Base-by-base conservation (phyloP, 2,797 vertebrate species). In the Malacoraja senta region DNA sequence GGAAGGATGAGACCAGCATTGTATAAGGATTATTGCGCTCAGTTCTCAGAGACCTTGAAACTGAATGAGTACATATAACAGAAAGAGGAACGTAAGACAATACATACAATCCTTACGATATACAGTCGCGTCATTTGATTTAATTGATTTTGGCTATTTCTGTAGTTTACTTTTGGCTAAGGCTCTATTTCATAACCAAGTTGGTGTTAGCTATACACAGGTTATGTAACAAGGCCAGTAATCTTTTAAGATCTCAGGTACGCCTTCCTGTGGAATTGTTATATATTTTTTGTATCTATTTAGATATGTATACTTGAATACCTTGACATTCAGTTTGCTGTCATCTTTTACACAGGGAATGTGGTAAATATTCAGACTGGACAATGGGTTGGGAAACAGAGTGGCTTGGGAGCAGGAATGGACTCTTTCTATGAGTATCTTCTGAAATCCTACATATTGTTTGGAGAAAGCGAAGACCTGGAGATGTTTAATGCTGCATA, bases 391-490 rank as follows among this genome's bases (percentile, higher is more conserved):
- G 97, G 98, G 79, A 99, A 98, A 95, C 99, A 99, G 95, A 99
- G 99, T 29, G 99, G 99, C 3, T 95, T 99, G 90, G 99, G 99
- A 76, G 99, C 99, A 0, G 99, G 99, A 0, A 97, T 98, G 93
- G 99, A 99, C 94, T 99, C 99, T 0, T 99, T 99, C 96, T 99
- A 98, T 38, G 99, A 99, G 94, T 99, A 99, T 94, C 97, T 99
- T 93, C 97, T 99, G 93, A 99, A 99, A 94, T 98, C 99, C 0
- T 99, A 99, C 96, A 98, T 99, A 94, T 97, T 99, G 38, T 99
- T 99, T 95, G 99, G 99, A 93, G 98, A 99, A 93, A 97, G 97
- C 93, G 99, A 99, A 93, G 99, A 99, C 95, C 96, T 98, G 94
- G 96, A 96, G 92, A 99, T 99, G 99, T 99, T 99, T 95, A 98